Evolutionary conservation across 2,113 vertebrate species (phyloP).

Genomic region (Oncorhynchus kisutch): DNA sequence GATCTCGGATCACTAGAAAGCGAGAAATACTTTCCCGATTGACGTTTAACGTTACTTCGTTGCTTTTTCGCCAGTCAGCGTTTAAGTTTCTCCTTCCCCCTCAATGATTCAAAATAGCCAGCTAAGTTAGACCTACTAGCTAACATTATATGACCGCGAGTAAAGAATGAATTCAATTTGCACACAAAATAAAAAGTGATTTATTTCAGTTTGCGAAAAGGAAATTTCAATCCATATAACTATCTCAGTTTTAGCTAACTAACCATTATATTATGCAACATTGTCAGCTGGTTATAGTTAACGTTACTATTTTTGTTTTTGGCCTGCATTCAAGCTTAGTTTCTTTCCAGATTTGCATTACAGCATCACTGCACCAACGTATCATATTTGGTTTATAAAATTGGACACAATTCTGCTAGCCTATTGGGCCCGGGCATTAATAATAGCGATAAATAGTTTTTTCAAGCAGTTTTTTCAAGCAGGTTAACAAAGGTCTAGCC

Average conservation of each 20-base stretch:
- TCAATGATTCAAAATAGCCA: not conserved
- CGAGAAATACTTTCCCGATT: not conserved
- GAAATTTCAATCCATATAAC: not conserved
- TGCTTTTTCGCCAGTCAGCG: constrained; percentile 7
- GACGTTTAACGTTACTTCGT: not conserved
- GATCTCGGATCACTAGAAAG: not conserved
- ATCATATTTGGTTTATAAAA: too few species aligned
- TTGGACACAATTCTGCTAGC: too few species aligned
- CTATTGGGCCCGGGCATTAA: too few species aligned
- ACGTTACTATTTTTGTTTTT: too few species aligned
- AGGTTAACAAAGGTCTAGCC: too few species aligned
- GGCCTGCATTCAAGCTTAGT: too few species aligned
- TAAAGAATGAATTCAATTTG: constrained; percentile 66
- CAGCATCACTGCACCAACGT: too few species aligned
- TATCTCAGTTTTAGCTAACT: not conserved
- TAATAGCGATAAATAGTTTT: too few species aligned
- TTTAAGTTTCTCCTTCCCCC: constrained; percentile 63
- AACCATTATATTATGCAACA: too few species aligned
- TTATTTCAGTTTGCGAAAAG: constrained; percentile 7
- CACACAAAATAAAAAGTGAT: constrained; percentile 44
- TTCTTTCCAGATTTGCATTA: too few species aligned
- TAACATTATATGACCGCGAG: constrained; percentile 45
- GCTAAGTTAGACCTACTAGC: constrained; percentile 26
- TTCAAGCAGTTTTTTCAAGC: too few species aligned
- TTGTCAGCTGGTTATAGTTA: too few species aligned